Percentiles rank a stretch among this genome's conserved stretches.
Evolutionary conservation across 2,888 invertebrate genomes (phyloP).

Genomic region (Abrostola triplasia): DNA sequence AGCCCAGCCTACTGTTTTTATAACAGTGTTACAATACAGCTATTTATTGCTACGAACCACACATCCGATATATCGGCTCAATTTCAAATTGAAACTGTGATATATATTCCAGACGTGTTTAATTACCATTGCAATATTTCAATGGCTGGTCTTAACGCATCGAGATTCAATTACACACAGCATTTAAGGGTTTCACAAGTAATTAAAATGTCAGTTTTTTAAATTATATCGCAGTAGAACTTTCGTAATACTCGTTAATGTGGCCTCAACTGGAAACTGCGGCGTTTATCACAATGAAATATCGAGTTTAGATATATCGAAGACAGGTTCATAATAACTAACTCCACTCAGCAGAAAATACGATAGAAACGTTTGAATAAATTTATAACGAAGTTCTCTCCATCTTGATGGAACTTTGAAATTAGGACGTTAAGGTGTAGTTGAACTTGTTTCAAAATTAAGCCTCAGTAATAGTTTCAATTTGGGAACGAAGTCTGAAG

Average conservation of each 20-base stretch:
- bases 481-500: constrained; percentile 29
- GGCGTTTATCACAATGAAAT: constrained; percentile 22
- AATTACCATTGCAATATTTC: constrained; percentile 58
- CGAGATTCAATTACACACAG: constrained; percentile 62
- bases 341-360: constrained; percentile 19
- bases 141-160: constrained; percentile 55
- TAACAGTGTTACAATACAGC: constrained; percentile 33
- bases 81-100: constrained; percentile 56
- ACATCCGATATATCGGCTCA: constrained; percentile 48
- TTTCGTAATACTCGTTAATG: constrained; percentile 23
- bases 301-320: constrained; percentile 12
- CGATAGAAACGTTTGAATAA: constrained; percentile 25
- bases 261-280: constrained; percentile 9
- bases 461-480: constrained; percentile 39
- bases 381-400: constrained; percentile 26
- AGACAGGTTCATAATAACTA: constrained; percentile 12
- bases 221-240: constrained; percentile 41
- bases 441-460: constrained; percentile 45
- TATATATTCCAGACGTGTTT: constrained; percentile 48
- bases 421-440: constrained; percentile 31
- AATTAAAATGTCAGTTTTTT: constrained; percentile 61
- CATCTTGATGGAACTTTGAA: constrained; percentile 36
- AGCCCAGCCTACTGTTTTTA: constrained; percentile 46
- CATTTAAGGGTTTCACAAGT: constrained; percentile 54
- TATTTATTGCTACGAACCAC: constrained; percentile 46